Evolutionary conservation across 2,888 invertebrate genomes (phyloP), one percentile per base, ranked within the genome.

Genomic region (Xanthostigma xanthostigma): DNA sequence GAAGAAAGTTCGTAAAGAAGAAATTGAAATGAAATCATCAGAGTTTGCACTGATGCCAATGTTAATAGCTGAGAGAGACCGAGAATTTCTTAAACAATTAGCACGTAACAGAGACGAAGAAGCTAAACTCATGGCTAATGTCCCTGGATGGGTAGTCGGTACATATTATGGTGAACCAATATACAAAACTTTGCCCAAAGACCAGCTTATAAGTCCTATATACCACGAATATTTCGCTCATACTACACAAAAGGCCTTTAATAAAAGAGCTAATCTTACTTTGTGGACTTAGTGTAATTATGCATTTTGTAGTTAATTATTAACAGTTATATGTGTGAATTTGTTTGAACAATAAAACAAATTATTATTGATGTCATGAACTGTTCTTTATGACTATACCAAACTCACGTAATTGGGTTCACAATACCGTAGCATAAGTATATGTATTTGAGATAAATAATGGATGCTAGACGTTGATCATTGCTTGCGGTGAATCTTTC

Each of bases 71-170:
- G 94, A 94, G 64, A 74, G 83, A 51, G 91, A 94, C 64, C 72
- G 94, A 58, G 81, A 78, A 71, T 92, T 76, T 59, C 63, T 95
- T 62, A 89, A 84, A 59, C 87, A 91, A 58, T 59, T 88, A 37
- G 74, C 84, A 46, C 74, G 73, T 50, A 88, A 90, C 65, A 76
- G 91, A 12, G 90, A 91, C 12, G 84, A 84, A 54, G 95, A 95
- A 67, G 73, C 74, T 2, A 79, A 86, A 49, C 70, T 95, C 36
- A 96, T 96, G 95, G 79, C 80, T 54, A 79, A 93, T 65, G 88
- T 91, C 11, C 84, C 86, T 50, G 86, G 85, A 55, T 95, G 95
- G 95, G 80, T 85, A 72, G 81, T 84, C 8, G 96, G 95, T 43
- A 94, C 88, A 2, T 86, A 79, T 66, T 90, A 82, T 56, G 91